These are phyloP conservation scores for Berghia stephanieae DNA, from an alignment of 1,140 invertebrate genomes.

Conservation along the genomic window DNA sequence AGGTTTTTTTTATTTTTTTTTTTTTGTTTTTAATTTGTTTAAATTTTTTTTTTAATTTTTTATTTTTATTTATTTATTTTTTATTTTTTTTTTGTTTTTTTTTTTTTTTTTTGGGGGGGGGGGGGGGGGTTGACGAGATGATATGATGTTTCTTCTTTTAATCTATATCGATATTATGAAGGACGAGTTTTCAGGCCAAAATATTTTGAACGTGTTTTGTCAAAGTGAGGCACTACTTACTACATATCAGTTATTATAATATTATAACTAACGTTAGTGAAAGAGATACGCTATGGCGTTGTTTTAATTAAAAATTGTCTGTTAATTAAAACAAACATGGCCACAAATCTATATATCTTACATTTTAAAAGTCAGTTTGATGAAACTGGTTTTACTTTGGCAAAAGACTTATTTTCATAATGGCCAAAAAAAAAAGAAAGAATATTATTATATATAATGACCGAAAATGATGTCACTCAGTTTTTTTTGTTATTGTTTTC, in stretches of 20 bases:
- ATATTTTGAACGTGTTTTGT: background rate
- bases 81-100: background rate
- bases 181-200: background rate
- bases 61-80: background rate
- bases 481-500: too few relatives aligned
- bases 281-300: background rate
- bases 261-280: background rate
- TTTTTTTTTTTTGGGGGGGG: background rate
- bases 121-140: constrained; percentile 2
- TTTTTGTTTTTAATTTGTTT: background rate
- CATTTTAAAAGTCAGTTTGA: too few relatives aligned
- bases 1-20: background rate
- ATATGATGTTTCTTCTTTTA: background rate
- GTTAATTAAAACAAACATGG: too few relatives aligned
- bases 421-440: too few relatives aligned
- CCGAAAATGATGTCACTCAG: too few relatives aligned
- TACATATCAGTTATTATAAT: too few relatives aligned
- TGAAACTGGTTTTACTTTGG: too few relatives aligned
- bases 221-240: too few relatives aligned
- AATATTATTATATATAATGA: too few relatives aligned
- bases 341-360: too few relatives aligned
- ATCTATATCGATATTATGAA: background rate
- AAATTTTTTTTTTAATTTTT: background rate
- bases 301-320: too few relatives aligned
- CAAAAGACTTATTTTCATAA: too few relatives aligned